phyloP scores from a whole-genome alignment of 2,888 invertebrate genomes.

The Cremastinae sp. region DNA sequence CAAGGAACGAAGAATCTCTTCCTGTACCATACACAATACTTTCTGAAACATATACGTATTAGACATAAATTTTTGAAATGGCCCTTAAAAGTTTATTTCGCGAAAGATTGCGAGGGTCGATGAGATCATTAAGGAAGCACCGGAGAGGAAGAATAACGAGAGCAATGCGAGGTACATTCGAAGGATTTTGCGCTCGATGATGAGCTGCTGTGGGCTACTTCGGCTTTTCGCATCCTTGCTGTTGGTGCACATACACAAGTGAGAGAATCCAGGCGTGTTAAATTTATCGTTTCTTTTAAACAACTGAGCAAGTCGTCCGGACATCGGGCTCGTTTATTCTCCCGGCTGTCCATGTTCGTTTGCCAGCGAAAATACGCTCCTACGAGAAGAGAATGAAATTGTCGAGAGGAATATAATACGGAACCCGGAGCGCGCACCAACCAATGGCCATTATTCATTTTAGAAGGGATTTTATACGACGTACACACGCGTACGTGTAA shows the following conservation, averaged over 20 bases:
- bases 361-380: not conserved
- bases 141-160: conserved; percentile 12
- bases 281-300: conserved; percentile 59
- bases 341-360: not conserved
- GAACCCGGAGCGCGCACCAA: conserved; percentile 17
- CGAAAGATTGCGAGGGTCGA: conserved; percentile 34
- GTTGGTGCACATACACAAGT: not conserved
- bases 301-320: conserved; percentile 30
- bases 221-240: conserved; percentile 19
- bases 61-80: conserved; percentile 48
- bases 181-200: conserved; percentile 4
- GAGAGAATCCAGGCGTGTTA: conserved; percentile 33
- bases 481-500: not conserved
- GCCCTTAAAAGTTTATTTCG: conserved; percentile 37
- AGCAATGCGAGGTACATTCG: not conserved
- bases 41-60: conserved; percentile 38
- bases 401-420: conserved; percentile 36
- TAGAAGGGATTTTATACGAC: conserved; percentile 49
- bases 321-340: conserved; percentile 34
- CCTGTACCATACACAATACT: too few species aligned
- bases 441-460: conserved; percentile 53
- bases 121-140: conserved; percentile 55
- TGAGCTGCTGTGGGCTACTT: conserved; percentile 45
- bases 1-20: conserved; percentile 15
- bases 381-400: conserved; percentile 42